Evolutionary conservation across 2,797 vertebrate genomes (phyloP).

Genomic region (Salarias fasciatus): DNA sequence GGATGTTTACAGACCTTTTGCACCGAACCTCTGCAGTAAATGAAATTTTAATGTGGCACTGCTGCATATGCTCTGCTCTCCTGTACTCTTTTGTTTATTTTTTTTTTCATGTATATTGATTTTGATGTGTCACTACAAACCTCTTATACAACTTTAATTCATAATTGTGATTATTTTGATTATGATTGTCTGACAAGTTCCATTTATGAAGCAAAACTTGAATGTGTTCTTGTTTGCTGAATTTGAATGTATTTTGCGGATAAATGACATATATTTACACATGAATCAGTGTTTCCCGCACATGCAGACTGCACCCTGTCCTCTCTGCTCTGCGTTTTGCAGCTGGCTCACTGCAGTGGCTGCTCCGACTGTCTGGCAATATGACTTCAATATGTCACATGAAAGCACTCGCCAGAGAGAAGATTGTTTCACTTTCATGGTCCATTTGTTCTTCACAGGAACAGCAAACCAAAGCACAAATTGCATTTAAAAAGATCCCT

Average conservation of each 20-base stretch:
- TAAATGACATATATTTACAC: too few relatives aligned
- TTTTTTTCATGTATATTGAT: constrained; percentile 55
- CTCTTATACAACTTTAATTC: constrained; percentile 16
- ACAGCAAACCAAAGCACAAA: constrained; percentile 7
- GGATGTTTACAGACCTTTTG: constrained; percentile 31
- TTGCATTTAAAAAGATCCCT: not conserved
- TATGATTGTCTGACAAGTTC: constrained; percentile 15
- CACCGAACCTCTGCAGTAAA: constrained; percentile 9
- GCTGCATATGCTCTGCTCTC: constrained; percentile 25
- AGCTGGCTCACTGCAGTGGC: not conserved
- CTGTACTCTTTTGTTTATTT: too few relatives aligned
- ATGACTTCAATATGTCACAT: constrained; percentile 17
- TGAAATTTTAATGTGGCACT: constrained; percentile 37
- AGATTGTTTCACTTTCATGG: not conserved
- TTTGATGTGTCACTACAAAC: constrained; percentile 38
- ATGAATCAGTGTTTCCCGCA: constrained; percentile 3
- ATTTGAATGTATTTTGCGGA: not conserved
- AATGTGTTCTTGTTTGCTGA: not conserved
- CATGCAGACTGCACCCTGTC: not conserved
- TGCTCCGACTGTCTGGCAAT: not conserved
- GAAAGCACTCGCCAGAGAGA: constrained; percentile 7
- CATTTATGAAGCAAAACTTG: not conserved
- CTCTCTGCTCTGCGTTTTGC: not conserved
- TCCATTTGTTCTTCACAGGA: constrained; percentile 17
- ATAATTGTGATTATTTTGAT: not conserved